Base-by-base conservation (phyloP, 23 tunicate genomes). In the Phallusia fumigata region DNA sequence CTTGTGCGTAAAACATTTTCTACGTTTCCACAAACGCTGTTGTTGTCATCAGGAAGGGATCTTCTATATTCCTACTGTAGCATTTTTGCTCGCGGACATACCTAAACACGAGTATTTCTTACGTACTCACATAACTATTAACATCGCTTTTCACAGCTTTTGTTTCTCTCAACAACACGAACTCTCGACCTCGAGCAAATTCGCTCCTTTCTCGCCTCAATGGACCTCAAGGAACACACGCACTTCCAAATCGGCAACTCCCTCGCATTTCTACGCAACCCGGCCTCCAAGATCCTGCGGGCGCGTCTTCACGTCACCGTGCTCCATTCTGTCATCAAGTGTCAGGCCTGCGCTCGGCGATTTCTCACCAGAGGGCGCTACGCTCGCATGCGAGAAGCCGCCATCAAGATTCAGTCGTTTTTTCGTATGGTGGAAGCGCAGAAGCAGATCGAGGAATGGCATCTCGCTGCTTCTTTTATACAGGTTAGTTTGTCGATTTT, bases 361-460 rank as follows among this genome's bases (percentile, higher is more conserved):
- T 88, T 65, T 49, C 24, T 88, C 19, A 72, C 81, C 16, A 51
- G 90, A 35, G 52, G 81, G 84, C 26, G 31, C 36, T 86, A 58
- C 84, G 18, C 50, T 1, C 80, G 53, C 45, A 74, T 49, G 47
- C 81, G 76, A 28, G 81, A 33, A 6, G 84, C 90, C 34, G 84
- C 76, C 19, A 40, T 86, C 31, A 80, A 86, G 77, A 86, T 86
- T 33, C 90, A 86, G 84, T 86, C 90, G 36, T 73, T 80, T n/a
- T 86, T 78, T 83, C 45, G 90, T 18, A 86, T 86, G 90, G 58
- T 80, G 53, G 84, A 49, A 30, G 33, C 85, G 16, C 90, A 86
- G 75, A 72, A 65, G 30, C 72, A 12, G 84, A 86, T 86, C 36
- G 90, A 80, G 49, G 90, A 86, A 32, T 86, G 90, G 90, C 90